These are phyloP conservation scores for Synanthedon andrenaeformis DNA, from an alignment of 2,888 invertebrate species.

Conservation along the genomic window DNA sequence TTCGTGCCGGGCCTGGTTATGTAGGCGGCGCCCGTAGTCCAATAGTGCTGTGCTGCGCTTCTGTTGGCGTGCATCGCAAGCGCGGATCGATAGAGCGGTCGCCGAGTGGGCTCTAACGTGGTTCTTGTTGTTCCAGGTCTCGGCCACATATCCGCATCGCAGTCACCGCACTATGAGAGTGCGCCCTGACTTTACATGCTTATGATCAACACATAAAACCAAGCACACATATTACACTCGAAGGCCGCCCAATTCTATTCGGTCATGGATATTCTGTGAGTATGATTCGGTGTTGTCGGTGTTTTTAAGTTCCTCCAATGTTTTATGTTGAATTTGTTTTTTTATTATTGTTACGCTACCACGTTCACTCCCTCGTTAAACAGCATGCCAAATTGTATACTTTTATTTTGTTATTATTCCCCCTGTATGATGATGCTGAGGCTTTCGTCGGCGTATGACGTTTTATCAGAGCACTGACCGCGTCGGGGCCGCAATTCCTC, in stretches of 20 bases:
- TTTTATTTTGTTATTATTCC: constrained; percentile 47
- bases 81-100: constrained; percentile 1
- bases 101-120: constrained; percentile 21
- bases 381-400: constrained; percentile 64
- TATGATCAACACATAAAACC: constrained; percentile 46
- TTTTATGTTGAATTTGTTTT: constrained; percentile 25
- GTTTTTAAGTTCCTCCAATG: constrained; percentile 50
- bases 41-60: constrained; percentile 6
- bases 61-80: constrained; percentile 7
- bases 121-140: constrained; percentile 59
- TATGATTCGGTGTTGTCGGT: constrained; percentile 51
- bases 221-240: constrained; percentile 22
- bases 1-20: constrained; percentile 7
- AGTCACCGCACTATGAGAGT: constrained; percentile 61
- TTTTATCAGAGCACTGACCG: constrained; percentile 60
- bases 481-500: constrained; percentile 55
- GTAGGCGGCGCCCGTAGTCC: constrained; percentile 7
- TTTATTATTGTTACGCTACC: constrained; percentile 63
- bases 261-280: constrained; percentile 58
- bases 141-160: constrained; percentile 28
- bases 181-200: constrained; percentile 36
- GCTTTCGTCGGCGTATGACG: constrained; percentile 71
- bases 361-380: constrained; percentile 69
- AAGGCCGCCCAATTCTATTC: constrained; percentile 32
- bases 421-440: constrained; percentile 65